Evolutionary conservation across 2,797 vertebrate genomes (phyloP).

Genomic region (Onychomys arenicola): DNA sequence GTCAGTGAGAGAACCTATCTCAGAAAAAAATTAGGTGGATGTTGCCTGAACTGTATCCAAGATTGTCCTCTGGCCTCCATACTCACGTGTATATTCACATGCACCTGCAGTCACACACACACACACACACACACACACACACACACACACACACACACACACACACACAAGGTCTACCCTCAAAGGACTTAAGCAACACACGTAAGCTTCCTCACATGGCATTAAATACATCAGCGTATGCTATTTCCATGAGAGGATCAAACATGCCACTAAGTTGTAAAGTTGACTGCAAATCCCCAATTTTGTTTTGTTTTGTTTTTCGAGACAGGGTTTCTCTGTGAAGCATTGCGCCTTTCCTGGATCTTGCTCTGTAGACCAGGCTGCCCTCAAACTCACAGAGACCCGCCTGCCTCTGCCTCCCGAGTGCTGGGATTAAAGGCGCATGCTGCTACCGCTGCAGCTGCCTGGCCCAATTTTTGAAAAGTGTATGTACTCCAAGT

Average conservation of each 20-base stretch:
- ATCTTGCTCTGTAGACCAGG: too few relatives aligned
- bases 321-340: too few relatives aligned
- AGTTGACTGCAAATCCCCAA: neutral
- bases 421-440: too few relatives aligned
- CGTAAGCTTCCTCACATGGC: neutral
- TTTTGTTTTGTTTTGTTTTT: too few relatives aligned
- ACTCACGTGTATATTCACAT: too few relatives aligned
- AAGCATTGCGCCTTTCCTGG: too few relatives aligned
- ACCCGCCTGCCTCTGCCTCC: too few relatives aligned
- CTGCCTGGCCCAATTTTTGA: neutral
- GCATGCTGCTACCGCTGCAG: too few relatives aligned
- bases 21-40: neutral
- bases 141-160: neutral
- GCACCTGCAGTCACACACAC: too few relatives aligned
- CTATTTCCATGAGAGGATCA: neutral
- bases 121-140: neutral
- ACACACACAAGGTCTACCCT: neutral
- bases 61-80: neutral
- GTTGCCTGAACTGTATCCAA: neutral
- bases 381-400: too few relatives aligned
- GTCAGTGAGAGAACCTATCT: neutral
- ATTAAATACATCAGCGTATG: neutral
- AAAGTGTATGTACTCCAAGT: neutral
- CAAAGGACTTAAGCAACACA: neutral
- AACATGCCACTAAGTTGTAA: neutral